Conservation (phyloP, 2,888 invertebrate species). For the Dascillus cervinus region DNA sequence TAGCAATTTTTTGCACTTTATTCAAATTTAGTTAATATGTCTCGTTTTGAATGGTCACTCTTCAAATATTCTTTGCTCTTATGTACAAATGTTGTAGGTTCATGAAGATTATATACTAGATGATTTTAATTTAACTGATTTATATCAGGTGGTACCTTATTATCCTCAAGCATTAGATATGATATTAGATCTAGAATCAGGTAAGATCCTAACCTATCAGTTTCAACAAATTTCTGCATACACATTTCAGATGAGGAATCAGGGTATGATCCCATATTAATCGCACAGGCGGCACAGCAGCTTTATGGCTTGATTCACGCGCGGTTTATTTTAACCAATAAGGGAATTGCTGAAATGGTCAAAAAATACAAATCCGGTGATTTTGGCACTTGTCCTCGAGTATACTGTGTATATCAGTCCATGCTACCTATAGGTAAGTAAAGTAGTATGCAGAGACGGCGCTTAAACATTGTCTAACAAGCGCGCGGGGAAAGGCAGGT, state of each 20-base stretch:
- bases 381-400: slow-evolving; percentile 96
- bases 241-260: slow-evolving; percentile 88
- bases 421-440: slow-evolving; percentile 91
- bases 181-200: slow-evolving; percentile 98
- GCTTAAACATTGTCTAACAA: too few species aligned
- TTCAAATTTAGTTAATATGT: too few species aligned
- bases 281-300: slow-evolving; percentile 99
- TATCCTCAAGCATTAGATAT: slow-evolving; percentile 98
- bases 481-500: too few species aligned
- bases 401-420: slow-evolving; percentile 97
- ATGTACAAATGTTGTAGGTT: slow-evolving; percentile 57
- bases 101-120: slow-evolving; percentile 99
- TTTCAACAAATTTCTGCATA: too few species aligned
- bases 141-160: slow-evolving; percentile 99
- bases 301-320: slow-evolving; percentile 98
- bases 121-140: slow-evolving; percentile 98
- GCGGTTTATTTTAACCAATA: slow-evolving; percentile 97
- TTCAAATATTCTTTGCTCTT: slow-evolving; percentile 2
- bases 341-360: slow-evolving; percentile 98
- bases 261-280: slow-evolving; percentile 95
- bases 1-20: too few species aligned
- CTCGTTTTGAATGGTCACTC: too few species aligned
- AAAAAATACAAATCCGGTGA: slow-evolving; percentile 99
- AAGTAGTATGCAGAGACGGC: too few species aligned
- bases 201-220: too few species aligned